Evolutionary conservation across 2,797 vertebrate genomes (phyloP).

Genomic region (Natrix natrix): DNA sequence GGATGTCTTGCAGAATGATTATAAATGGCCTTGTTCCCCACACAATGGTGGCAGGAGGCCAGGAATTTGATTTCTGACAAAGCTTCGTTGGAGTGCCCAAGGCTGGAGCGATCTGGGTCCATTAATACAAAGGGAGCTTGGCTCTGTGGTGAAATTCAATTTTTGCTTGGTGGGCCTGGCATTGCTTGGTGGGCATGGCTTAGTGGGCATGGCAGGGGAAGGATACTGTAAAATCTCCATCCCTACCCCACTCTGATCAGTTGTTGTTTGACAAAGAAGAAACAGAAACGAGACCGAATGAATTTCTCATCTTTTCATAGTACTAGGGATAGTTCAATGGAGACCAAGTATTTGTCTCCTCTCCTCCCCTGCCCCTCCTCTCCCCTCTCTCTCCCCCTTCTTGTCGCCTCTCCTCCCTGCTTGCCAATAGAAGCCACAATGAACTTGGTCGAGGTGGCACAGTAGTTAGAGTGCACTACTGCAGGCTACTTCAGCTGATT

Average conservation of each 20-base stretch:
- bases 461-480: no score
- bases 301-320: neutral
- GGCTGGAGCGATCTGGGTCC: neutral
- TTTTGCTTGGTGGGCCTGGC: no score
- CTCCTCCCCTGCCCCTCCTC: neutral
- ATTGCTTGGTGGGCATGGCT: no score
- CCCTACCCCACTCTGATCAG: neutral
- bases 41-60: neutral
- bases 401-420: neutral
- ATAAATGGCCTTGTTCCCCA: conserved; percentile 29
- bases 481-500: no score
- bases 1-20: conserved; percentile 6
- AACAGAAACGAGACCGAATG: neutral
- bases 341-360: neutral
- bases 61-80: neutral
- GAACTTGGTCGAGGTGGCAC: neutral
- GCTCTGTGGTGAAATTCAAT: no score
- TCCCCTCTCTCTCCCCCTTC: no score
- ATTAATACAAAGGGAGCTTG: neutral
- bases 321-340: neutral
- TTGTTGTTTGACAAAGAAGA: neutral
- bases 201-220: no score
- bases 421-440: neutral
- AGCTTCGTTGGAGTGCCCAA: neutral
- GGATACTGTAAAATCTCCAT: no score